phyloP scores from a whole-genome alignment of 2,113 vertebrate species.

The Gyps fulvus region DNA sequence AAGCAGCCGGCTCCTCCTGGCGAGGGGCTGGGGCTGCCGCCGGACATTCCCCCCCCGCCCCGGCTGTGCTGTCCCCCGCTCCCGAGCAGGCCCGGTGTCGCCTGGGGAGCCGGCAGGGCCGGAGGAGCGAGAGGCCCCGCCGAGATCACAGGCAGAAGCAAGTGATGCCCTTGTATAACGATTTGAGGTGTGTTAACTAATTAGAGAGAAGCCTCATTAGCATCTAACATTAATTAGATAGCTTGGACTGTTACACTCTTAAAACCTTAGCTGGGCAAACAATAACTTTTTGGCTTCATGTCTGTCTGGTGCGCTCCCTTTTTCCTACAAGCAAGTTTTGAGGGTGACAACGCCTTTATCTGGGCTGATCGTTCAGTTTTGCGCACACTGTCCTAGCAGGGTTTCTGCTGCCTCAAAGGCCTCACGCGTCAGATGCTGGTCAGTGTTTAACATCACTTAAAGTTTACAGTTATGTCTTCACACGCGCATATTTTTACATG shows the following conservation, averaged over 20 bases:
- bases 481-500: rapidly evolving
- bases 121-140: rapidly evolving
- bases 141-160: background rate
- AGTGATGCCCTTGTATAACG: rapidly evolving
- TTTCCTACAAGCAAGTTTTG: rapidly evolving
- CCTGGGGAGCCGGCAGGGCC: background rate
- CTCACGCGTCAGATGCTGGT: rapidly evolving
- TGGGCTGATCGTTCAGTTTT: rapidly evolving
- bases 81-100: rapidly evolving
- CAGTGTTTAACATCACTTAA: background rate
- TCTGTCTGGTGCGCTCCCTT: background rate
- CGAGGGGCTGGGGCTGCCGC: too few species aligned
- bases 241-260: background rate
- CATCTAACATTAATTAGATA: background rate
- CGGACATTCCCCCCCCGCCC: rapidly evolving
- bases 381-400: rapidly evolving
- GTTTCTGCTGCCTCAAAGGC: background rate
- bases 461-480: background rate
- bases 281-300: rapidly evolving
- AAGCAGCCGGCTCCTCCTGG: background rate
- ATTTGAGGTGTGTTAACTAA: background rate
- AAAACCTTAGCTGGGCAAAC: background rate
- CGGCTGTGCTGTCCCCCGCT: too few species aligned
- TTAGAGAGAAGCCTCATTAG: background rate
- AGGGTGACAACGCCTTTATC: rapidly evolving